Conservation (phyloP, 1,140 invertebrate genomes). For the Sycophaga agraensis region DNA sequence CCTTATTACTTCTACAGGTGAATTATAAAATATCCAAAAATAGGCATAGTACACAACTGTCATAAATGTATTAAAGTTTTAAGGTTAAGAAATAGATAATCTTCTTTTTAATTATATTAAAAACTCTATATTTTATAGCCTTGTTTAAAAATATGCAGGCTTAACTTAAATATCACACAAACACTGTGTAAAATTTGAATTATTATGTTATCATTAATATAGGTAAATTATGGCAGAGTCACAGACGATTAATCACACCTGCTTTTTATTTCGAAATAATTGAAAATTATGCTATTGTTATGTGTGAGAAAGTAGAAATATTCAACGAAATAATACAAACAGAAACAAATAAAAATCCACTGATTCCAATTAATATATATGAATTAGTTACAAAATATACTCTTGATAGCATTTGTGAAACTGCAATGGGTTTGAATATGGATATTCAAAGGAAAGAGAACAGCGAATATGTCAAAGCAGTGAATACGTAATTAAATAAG, state of each 20-base stretch:
- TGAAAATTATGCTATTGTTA: slow-evolving; percentile 73
- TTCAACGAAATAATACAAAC: slow-evolving; percentile 57
- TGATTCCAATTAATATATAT: slow-evolving; percentile 64
- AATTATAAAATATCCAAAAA: slow-evolving; percentile 16
- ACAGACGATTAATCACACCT: slow-evolving; percentile 83
- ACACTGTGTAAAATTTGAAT: too few relatives aligned
- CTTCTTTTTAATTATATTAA: neutral
- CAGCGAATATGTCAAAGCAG: slow-evolving; percentile 72
- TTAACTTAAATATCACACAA: too few relatives aligned
- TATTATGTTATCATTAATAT: too few relatives aligned
- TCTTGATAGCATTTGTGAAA: slow-evolving; percentile 82
- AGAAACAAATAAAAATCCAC: slow-evolving; percentile 47
- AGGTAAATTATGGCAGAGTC: slow-evolving; percentile 74
- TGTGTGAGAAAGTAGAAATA: slow-evolving; percentile 71
- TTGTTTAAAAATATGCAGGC: too few relatives aligned
- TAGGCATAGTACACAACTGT: neutral
- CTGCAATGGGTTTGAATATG: slow-evolving; percentile 82
- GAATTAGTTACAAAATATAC: slow-evolving; percentile 67
- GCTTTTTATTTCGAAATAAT: slow-evolving; percentile 88
- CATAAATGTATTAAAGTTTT: too few relatives aligned
- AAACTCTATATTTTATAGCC: neutral
- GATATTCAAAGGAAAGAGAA: slow-evolving; percentile 70
- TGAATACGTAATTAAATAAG: slow-evolving; percentile 61
- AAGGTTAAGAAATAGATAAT: too few relatives aligned
- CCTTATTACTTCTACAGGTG: slow-evolving; percentile 66